phyloP scores from a whole-genome alignment of 1,140 invertebrate genomes.

The Lasaia peninsularis region DNA sequence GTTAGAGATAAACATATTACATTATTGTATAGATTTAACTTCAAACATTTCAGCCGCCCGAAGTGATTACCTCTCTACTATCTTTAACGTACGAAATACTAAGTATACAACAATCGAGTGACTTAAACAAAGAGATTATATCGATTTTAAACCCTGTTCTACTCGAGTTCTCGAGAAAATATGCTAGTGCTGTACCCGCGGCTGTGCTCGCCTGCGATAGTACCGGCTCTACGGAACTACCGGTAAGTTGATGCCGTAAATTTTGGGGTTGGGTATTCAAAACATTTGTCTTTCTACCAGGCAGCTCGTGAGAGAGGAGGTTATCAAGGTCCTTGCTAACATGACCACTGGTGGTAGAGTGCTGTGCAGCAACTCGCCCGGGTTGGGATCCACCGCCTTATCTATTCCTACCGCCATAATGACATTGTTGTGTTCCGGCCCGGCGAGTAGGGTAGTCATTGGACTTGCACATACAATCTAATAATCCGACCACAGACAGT shows the following conservation, averaged over 20 bases:
- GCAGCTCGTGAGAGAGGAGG: too few relatives aligned
- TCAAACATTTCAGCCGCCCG: neutral
- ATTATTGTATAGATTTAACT: neutral
- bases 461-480: too few relatives aligned
- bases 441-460: too few relatives aligned
- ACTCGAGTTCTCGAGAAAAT: neutral
- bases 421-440: too few relatives aligned
- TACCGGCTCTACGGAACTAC: neutral
- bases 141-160: neutral
- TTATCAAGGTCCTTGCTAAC: too few relatives aligned
- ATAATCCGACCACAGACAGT: too few relatives aligned
- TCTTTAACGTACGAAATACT: conserved; percentile 1
- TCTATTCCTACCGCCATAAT: too few relatives aligned
- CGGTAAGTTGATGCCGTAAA: neutral
- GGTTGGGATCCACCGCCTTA: too few relatives aligned
- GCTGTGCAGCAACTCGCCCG: too few relatives aligned
- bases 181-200: conserved; percentile 1
- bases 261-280: neutral
- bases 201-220: neutral
- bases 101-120: neutral
- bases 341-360: too few relatives aligned
- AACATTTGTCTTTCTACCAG: too few relatives aligned
- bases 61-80: neutral
- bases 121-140: neutral
- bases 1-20: too few relatives aligned